Base-by-base conservation (phyloP, 2,797 vertebrate species). In the Smutsia gigantea region DNA sequence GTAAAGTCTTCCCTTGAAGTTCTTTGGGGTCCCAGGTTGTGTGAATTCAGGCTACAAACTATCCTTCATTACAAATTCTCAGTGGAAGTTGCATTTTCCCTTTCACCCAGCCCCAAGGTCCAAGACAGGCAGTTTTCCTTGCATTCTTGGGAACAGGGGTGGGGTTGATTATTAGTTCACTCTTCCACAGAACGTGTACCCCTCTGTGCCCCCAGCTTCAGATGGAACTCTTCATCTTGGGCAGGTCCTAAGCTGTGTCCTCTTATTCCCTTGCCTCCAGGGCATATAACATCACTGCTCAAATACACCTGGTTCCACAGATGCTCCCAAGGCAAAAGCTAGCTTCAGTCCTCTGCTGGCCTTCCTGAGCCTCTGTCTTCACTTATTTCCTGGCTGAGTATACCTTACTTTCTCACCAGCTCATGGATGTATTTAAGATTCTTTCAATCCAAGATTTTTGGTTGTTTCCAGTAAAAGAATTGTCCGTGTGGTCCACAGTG, bases 211-310 rank as follows among this genome's bases (percentile, higher is more conserved):
- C 10, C 18, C 27, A 10, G 46, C 64, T 49, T 42, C 39, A 39
- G 10, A 12, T 4, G 4, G 9, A 57, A 15, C 23, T 19, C 15
- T 25, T 21, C 18, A n/a, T 23, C 19, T 13, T 17, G 7, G 19
- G 37, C 15, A 14, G 13, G 68, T 19, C 53, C 37, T 37, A 27
- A 0, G 0, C 21, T 21, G 2, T 5, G 12, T n/a, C 64, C 7
- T n/a, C 71, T 27, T 53, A 27, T 27, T 29, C 34, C 46, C 31
- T 25, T 1, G 2, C 18, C 59, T 66, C 18, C 18, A 1, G 34
- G 23, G 34, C 2, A 46, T 4, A 21, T 4, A 18, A 51, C 29
- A 18, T 27, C 13, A 31, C 8, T 29, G 27, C 9, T 39, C 42
- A 27, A 0, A 3, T 3, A 18, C 51, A 61, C 8, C 19, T 29